These are phyloP conservation scores for Daboia siamensis DNA, from an alignment of 2,113 vertebrate species.

Conservation along the genomic window DNA sequence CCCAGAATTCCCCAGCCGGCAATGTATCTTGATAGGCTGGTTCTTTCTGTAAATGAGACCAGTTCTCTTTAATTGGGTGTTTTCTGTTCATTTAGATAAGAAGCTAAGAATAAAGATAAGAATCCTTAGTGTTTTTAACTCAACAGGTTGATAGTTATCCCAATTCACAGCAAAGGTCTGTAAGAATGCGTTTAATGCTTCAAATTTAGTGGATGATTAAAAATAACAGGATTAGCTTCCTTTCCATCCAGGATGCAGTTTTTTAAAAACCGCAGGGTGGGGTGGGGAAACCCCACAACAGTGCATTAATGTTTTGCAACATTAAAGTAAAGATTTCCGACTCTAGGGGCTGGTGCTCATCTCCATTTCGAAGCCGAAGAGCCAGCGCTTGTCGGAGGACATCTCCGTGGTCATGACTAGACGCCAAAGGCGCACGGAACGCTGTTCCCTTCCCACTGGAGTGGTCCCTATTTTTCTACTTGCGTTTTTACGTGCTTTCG, in stretches of 20 bases:
- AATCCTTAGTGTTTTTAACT: not conserved
- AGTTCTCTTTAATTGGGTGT: not conserved
- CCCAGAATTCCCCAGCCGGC: not conserved
- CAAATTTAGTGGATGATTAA: not conserved
- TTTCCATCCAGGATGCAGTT: not conserved
- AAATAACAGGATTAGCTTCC: not conserved
- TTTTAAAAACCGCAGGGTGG: fast-evolving
- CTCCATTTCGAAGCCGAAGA: too few species aligned
- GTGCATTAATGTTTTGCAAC: not conserved
- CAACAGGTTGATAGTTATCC: not conserved
- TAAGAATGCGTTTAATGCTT: not conserved
- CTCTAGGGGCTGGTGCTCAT: too few species aligned
- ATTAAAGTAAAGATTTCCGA: too few species aligned
- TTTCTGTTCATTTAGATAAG: not conserved
- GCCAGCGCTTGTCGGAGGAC: too few species aligned
- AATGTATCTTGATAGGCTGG: not conserved
- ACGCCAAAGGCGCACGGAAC: too few species aligned
- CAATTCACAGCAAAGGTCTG: not conserved
- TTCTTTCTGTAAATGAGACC: not conserved
- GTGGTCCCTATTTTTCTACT: too few species aligned
- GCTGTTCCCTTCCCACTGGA: too few species aligned
- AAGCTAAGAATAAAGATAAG: not conserved
- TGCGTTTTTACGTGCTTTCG: too few species aligned
- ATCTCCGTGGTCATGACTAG: too few species aligned
- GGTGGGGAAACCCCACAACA: fast-evolving